Evolutionary conservation across 2,888 invertebrate genomes (phyloP), one percentile per base, ranked within the genome.

Genomic region (Diaprepes abbreviatus): DNA sequence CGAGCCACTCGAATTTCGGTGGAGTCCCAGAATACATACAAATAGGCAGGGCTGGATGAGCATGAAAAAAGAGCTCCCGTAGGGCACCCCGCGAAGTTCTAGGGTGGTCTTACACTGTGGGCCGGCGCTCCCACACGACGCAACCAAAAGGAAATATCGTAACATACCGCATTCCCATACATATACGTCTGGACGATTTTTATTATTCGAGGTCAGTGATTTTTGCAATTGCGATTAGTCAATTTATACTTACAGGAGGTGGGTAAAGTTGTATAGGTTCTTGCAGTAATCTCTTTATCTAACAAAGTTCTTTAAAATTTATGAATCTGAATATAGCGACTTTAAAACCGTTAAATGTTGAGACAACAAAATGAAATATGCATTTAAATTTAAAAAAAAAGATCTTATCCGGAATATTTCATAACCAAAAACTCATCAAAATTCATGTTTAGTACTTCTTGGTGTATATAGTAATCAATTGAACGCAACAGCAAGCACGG

Each of bases 71-170:
- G 54, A 17, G 38, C 67, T 43, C 71, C 71, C 68, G 71, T 33
- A 19, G 64, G 35, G 71, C 55, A 31, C 68, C 59, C 70, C 62
- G 36, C 17, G 64, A 74, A 40, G 66, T 67, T 76, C 77, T 74
- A 69, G 65, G 59, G 78, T 54, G 74, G 64, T 50, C 50, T 73
- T 69, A 66, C 74, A 52, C 75, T 77, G 78, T 78, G 79, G 79
- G 74, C 78, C 74, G 68, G 57, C 64, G 80, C 79, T 80, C 80
- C 80, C 80, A 79, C 80, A 80, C 79, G 80, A 79, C 71, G 80
- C 79, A 79, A 57, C 74, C 74, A 76, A 74, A 76, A 76, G 79
- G 66, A 71, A 71, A 71, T 68, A 65, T 68, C 48, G 38, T 24
- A 57, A 55, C 45, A 62, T 36, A 38, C 38, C 74, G 71, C 76